A percentile compares a stretch with the other conserved stretches of the same genome.
Evolutionary conservation across 2,113 vertebrate species (phyloP).

Genomic region (Grammatotria lemairii): DNA sequence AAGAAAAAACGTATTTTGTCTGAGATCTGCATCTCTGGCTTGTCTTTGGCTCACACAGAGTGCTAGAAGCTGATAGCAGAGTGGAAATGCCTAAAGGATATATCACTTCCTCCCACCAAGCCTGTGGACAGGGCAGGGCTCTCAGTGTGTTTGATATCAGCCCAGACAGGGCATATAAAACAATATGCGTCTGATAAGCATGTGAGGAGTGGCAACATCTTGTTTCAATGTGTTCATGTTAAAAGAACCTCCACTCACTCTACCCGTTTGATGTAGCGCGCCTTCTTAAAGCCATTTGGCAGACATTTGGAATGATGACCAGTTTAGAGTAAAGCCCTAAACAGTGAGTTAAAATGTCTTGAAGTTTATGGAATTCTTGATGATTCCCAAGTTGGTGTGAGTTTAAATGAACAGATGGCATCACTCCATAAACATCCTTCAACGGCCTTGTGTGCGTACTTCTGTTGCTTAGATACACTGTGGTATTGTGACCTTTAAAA

Average conservation of each 20-base stretch:
- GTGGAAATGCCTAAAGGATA: slow-evolving; percentile 63
- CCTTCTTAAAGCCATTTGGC: background rate
- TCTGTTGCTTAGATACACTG: slow-evolving; percentile 36
- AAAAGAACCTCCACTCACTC: background rate
- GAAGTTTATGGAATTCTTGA: background rate
- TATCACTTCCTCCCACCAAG: slow-evolving; percentile 59
- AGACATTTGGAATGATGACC: background rate
- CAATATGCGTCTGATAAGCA: slow-evolving; percentile 13
- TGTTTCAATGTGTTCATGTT: background rate
- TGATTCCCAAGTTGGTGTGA: background rate
- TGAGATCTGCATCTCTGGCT: background rate
- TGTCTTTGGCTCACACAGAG: background rate
- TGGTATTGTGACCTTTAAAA: slow-evolving; percentile 57
- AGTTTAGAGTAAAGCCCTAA: background rate
- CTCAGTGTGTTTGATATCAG: slow-evolving; percentile 16
- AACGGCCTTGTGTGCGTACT: background rate
- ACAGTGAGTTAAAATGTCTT: background rate
- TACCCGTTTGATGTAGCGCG: background rate
- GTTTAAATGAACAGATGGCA: background rate
- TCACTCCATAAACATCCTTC: background rate
- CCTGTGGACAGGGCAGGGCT: slow-evolving; percentile 35
- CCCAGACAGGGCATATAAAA: background rate
- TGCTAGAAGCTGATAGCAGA: slow-evolving; percentile 26
- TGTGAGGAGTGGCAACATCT: background rate
- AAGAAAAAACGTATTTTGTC: background rate